These are phyloP conservation scores for Pampusana beccarii DNA, from an alignment of 2,113 vertebrate species.

Conservation along the genomic window DNA sequence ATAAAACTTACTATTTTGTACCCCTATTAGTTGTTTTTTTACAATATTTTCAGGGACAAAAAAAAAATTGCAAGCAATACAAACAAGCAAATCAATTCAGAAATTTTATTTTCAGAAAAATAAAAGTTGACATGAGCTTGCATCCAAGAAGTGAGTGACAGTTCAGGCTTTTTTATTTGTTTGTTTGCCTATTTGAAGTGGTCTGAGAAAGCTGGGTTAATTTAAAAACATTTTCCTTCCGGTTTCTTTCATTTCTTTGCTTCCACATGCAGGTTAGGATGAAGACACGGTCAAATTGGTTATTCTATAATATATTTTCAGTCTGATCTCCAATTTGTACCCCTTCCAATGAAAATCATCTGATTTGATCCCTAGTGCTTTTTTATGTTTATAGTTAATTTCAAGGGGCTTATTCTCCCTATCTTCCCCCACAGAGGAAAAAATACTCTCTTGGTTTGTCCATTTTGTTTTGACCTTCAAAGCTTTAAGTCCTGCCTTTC, in stretches of 20 bases:
- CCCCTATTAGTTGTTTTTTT: constrained; percentile 37
- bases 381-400: background rate
- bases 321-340: background rate
- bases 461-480: constrained; percentile 11
- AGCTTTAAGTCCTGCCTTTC: background rate
- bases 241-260: background rate
- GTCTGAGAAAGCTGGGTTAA: background rate
- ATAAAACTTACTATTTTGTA: constrained; percentile 40
- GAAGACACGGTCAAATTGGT: background rate
- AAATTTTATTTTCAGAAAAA: constrained; percentile 45
- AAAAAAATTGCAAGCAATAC: constrained; percentile 33
- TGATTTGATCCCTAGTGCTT: background rate
- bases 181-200: background rate
- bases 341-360: background rate
- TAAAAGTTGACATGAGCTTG: constrained; percentile 44
- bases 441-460: background rate
- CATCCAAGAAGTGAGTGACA: background rate
- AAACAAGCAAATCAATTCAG: constrained; percentile 44
- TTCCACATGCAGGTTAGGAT: background rate
- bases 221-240: background rate
- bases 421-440: accelerated
- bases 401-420: background rate
- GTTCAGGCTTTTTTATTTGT: background rate
- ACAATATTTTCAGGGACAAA: constrained; percentile 11
- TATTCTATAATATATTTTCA: background rate